A percentile compares a stretch with the other conserved stretches of the same genome.
These are phyloP conservation scores for Oophaga sylvatica DNA, from an alignment of 2,797 vertebrate genomes.

Conservation along the genomic window DNA sequence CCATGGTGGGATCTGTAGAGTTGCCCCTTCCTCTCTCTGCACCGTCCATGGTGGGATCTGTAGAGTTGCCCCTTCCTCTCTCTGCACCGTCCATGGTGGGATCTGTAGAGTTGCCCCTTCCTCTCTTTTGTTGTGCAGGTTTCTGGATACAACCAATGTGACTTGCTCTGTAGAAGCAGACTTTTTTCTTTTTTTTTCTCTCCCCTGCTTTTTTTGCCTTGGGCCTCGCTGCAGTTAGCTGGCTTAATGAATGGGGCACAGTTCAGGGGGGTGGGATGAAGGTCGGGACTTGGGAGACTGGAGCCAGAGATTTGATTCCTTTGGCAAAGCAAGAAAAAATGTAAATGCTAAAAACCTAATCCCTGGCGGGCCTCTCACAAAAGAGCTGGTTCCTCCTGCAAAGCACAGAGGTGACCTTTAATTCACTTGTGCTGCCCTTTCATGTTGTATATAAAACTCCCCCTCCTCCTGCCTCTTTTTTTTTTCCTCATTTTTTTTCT, in stretches of 20 bases:
- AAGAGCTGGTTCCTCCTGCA: constrained; percentile 81
- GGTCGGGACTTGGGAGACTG: constrained; percentile 69
- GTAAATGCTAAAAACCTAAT: constrained; percentile 71
- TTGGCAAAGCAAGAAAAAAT: constrained; percentile 78
- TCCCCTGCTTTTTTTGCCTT: constrained; percentile 72
- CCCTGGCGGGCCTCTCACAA: constrained; percentile 75
- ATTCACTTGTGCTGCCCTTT: constrained; percentile 80
- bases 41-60: too few species aligned
- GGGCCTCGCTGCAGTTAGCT: constrained; percentile 63
- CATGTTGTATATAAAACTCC: constrained; percentile 73
- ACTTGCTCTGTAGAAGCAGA: constrained; percentile 60
- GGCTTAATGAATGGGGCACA: constrained; percentile 77
- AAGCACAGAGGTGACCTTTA: constrained; percentile 80
- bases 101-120: neutral
- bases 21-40: too few species aligned
- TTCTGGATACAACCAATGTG: constrained; percentile 9
- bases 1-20: too few species aligned
- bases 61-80: too few species aligned
- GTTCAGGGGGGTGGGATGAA: constrained; percentile 69
- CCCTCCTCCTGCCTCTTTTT: neutral
- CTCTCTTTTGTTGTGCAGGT: constrained; percentile 13
- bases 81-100: too few species aligned
- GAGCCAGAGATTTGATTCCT: constrained; percentile 79
- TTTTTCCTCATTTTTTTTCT: constrained; percentile 14
- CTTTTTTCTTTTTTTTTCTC: constrained; percentile 68